phyloP scores from a whole-genome alignment of 2,113 vertebrate species.

The Pterophyllum scalare region DNA sequence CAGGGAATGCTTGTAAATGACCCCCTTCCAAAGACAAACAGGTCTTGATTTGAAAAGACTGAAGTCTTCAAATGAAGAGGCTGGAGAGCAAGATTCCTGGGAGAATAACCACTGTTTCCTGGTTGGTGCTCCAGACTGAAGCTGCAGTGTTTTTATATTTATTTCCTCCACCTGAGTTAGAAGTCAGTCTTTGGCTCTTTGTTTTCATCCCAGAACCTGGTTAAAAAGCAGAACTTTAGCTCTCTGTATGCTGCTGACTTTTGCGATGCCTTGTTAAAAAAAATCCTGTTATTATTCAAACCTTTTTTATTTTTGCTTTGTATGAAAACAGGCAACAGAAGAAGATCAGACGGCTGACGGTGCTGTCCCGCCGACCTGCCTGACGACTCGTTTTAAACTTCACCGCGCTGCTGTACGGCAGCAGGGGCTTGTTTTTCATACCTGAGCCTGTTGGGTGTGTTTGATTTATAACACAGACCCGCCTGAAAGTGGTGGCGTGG shows the following conservation, averaged over 20 bases:
- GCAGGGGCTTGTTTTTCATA: slow-evolving; percentile 59
- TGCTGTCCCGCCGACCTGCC: not conserved
- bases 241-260: no score
- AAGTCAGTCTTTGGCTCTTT: not conserved
- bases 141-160: no score
- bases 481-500: slow-evolving; percentile 12
- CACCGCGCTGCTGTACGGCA: not conserved
- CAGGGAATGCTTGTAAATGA: not conserved
- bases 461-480: slow-evolving; percentile 49
- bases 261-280: no score
- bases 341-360: slow-evolving; percentile 37
- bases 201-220: not conserved
- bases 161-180: not conserved
- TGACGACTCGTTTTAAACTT: not conserved
- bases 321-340: slow-evolving; percentile 36
- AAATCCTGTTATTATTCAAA: slow-evolving; percentile 10
- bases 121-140: not conserved
- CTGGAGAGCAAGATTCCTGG: not conserved
- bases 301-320: slow-evolving; percentile 18
- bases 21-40: not conserved
- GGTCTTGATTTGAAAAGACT: not conserved
- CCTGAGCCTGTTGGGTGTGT: slow-evolving; percentile 53
- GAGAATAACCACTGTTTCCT: no score
- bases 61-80: not conserved
- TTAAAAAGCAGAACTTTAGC: no score